A percentile compares a stretch with the other conserved stretches of the same genome.
Conservation (phyloP, 2,888 invertebrate species). For the Serripes groenlandicus region DNA sequence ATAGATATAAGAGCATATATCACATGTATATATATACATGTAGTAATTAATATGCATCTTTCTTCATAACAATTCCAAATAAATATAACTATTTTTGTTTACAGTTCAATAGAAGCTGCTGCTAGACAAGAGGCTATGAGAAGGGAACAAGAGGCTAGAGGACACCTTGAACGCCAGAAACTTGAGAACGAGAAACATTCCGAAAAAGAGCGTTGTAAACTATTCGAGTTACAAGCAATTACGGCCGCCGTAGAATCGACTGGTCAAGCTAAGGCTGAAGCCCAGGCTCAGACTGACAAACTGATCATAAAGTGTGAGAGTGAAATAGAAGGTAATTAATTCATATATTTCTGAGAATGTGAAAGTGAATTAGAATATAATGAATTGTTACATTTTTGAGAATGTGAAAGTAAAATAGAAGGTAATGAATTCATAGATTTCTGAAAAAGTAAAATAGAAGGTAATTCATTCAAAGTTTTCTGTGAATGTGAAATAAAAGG, state of each 20-base stretch:
- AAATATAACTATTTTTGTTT: neutral
- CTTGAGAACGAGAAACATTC: constrained; percentile 81
- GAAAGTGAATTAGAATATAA: too few relatives aligned
- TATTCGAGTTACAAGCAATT: constrained; percentile 78
- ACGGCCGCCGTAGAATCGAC: constrained; percentile 82
- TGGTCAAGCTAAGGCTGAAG: constrained; percentile 84
- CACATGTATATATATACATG: too few relatives aligned
- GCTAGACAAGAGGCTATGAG: constrained; percentile 82
- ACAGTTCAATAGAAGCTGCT: constrained; percentile 81
- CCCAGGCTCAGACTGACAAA: constrained; percentile 82
- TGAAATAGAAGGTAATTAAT: constrained; percentile 81
- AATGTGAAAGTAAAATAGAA: too few relatives aligned
- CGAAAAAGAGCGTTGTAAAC: constrained; percentile 78
- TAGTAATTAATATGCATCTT: too few relatives aligned
- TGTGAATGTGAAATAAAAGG: too few relatives aligned
- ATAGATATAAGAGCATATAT: too few relatives aligned
- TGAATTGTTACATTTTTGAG: too few relatives aligned
- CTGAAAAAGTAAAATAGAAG: too few relatives aligned
- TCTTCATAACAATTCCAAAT: too few relatives aligned
- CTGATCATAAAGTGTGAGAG: constrained; percentile 81
- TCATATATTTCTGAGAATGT: too few relatives aligned
- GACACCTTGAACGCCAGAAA: constrained; percentile 83
- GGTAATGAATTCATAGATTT: too few relatives aligned
- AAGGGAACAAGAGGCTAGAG: constrained; percentile 80
- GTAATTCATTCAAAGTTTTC: too few relatives aligned